These are phyloP conservation scores for Myrmophylax atrothorax DNA, from an alignment of 2,113 vertebrate species.

Conservation along the genomic window DNA sequence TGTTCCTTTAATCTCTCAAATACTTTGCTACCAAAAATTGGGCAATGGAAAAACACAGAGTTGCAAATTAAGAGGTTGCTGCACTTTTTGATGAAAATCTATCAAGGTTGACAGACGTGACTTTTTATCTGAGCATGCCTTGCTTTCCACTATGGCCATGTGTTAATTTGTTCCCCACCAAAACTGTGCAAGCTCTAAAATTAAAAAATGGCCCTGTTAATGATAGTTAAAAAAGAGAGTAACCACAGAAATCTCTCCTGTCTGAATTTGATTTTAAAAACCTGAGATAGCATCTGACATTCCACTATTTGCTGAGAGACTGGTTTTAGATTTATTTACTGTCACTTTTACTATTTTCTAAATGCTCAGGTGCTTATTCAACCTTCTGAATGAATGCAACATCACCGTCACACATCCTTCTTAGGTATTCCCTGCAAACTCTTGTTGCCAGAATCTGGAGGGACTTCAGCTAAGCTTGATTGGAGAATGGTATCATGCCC, in stretches of 20 bases:
- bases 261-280: background rate
- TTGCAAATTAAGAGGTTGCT: background rate
- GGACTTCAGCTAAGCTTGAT: background rate
- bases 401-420: background rate
- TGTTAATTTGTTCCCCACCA: background rate
- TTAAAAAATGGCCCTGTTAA: background rate
- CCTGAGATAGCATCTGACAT: background rate
- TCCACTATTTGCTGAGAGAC: background rate
- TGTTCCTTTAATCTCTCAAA: constrained; percentile 35
- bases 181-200: background rate
- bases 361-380: background rate
- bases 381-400: background rate
- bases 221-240: background rate
- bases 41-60: background rate
- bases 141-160: background rate
- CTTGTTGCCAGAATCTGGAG: background rate
- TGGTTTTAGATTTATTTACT: background rate
- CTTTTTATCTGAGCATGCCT: background rate
- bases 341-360: background rate
- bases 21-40: constrained; percentile 2
- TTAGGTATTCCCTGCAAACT: background rate
- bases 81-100: background rate
- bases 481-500: background rate
- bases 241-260: background rate
- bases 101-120: background rate